Evolutionary conservation across 2,113 vertebrate genomes (phyloP), one percentile per base, ranked within the genome.

Genomic region (Megaceryle torquata): DNA sequence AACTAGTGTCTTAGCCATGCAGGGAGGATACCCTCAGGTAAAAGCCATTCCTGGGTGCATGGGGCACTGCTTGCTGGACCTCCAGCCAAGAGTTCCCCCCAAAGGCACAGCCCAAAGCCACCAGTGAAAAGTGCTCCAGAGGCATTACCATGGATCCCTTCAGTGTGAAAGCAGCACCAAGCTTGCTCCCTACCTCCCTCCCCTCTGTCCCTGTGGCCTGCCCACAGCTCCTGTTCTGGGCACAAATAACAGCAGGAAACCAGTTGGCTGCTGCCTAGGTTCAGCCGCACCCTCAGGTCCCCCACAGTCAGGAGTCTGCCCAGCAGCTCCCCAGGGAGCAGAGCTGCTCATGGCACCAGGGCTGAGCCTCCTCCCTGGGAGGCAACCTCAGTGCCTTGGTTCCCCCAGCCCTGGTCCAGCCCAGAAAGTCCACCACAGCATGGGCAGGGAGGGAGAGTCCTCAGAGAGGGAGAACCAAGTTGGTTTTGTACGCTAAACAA

Each of bases 371-470:
- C 78, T 68, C 37, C 37, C 22, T 44, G 14, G n/a, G 41, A 65
- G 5, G 24, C 48, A 76, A 26, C 35, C 44, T 43, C 61, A 14
- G 37, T 20, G 26, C 39, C 48, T 64, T 46, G 7, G 13, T 22
- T 89, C 35, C 28, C 18, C 14, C 63, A 91, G 64, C 41, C 29
- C 71, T 31, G 13, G 21, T 33, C 41, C 70, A 72, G 20, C 10
- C 24, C 92, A 57, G 26, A 69, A 92, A 77, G 6, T 28, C 26
- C n/a, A 65, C 5, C 19, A 22, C n/a, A 44, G 16, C 37, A 28
- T 0, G 1, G 31, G 11, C 37, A 44, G 6, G 15, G n/a, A 77
- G 4, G 26, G 24, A 83, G 28, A 57, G 5, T 12, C 56, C 53
- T 67, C 61, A 24, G 37, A 57, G 15, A 75, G 26, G 9, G 7